Evolutionary conservation across 2,797 vertebrate genomes (phyloP), one percentile per base, ranked within the genome.

Genomic region (Coregonus suidteri): DNA sequence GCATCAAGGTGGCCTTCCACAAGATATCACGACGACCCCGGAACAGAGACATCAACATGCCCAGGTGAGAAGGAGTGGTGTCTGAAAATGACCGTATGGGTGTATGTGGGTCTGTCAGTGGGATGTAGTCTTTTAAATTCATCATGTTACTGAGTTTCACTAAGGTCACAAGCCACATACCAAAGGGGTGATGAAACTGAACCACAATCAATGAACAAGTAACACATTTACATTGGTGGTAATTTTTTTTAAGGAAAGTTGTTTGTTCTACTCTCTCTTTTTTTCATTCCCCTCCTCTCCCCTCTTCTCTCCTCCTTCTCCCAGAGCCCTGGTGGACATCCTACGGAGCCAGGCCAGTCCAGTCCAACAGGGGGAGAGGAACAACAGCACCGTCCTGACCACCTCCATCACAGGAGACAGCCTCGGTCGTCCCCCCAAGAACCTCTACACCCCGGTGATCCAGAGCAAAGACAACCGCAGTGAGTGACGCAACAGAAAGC

Each of bases 261-360:
- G 6, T 41, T 7, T 7, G 41, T 47, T 47, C 41, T 9, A 47
- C 41, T 47, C 7, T 47, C 41, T 47, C 7, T 7, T 9, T 31
- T 37, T 75, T 25, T 7, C 14, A 65, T 62, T 62, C 74, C 59
- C 7, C 7, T 0, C 76, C 20, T 47, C 52, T 25, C 37, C 7
- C 18, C 47, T 1, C 53, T 64, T 18, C 47, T 62, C 35, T 47
- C 41, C 41, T 47, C 30, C 6, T 62, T 75, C 66, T 1, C 77
- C 82, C 84, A 98, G 97, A 85, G 96, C 96, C 1, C 91, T 97
- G 91, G 96, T 98, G 87, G 97, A 97, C 71, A 96, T 97, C 82
- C 83, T 98, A 65, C 94, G 97, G 75, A 96, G 97, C 84, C 97
- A 98, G 88, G 95, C 96, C 0, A 96, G 94, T 30, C 95, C 95